These are phyloP conservation scores for Sus cebifrons DNA, from an alignment of 2,797 vertebrate genomes.

Conservation along the genomic window DNA sequence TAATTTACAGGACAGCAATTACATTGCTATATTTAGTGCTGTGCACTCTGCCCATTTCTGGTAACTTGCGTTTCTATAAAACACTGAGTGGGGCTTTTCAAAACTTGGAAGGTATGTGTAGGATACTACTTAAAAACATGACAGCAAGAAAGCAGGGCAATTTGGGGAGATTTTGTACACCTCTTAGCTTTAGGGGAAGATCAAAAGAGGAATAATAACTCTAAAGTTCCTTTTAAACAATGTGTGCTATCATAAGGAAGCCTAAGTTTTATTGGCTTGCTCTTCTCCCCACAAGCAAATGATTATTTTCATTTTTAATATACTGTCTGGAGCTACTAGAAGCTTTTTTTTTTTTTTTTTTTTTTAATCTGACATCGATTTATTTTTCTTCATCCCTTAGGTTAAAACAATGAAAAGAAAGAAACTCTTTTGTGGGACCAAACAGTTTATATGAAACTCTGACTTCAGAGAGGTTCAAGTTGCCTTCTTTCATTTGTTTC, in stretches of 20 bases:
- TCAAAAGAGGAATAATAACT: slow-evolving; percentile 14
- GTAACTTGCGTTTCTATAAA: slow-evolving; percentile 70
- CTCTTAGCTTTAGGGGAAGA: slow-evolving; percentile 52
- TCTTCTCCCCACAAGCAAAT: slow-evolving; percentile 66
- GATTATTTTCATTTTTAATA: slow-evolving; percentile 73
- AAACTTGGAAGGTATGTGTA: slow-evolving; percentile 17
- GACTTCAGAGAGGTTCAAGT: slow-evolving; percentile 81
- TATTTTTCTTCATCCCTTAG: slow-evolving; percentile 82
- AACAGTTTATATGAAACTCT: slow-evolving; percentile 85
- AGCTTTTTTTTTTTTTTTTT: slow-evolving; percentile 54
- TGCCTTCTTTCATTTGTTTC: slow-evolving; percentile 83
- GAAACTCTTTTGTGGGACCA: slow-evolving; percentile 41
- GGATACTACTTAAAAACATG: slow-evolving; percentile 69
- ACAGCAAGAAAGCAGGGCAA: slow-evolving; percentile 55
- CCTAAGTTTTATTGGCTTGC: background rate
- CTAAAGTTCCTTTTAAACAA: slow-evolving; percentile 54
- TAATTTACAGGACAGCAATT: slow-evolving; percentile 76
- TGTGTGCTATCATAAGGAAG: background rate
- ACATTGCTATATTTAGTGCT: slow-evolving; percentile 72
- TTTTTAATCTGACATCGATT: slow-evolving; percentile 72
- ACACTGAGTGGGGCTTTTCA: slow-evolving; percentile 66
- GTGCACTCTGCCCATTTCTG: slow-evolving; percentile 52
- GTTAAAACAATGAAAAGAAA: slow-evolving; percentile 82
- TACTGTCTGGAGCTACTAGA: background rate
- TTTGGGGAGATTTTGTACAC: slow-evolving; percentile 34